Conservation (phyloP, 2,888 invertebrate species). For the Toxonevra muliebris region DNA sequence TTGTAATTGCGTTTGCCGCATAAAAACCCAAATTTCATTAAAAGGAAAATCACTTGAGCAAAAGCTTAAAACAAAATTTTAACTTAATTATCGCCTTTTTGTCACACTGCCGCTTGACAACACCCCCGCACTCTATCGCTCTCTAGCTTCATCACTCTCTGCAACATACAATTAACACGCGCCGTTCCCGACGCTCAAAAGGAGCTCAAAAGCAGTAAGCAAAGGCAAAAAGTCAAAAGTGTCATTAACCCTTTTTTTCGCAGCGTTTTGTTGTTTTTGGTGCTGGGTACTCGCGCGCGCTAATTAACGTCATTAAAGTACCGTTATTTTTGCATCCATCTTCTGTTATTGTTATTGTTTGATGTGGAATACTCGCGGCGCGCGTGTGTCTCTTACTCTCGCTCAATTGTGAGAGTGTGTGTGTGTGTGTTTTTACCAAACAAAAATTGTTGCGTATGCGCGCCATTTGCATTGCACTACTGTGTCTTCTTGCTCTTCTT, state of each 20-base stretch:
- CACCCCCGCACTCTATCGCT: conserved; percentile 24
- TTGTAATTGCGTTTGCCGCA: no score
- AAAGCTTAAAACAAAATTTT: no score
- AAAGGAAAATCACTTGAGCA: no score
- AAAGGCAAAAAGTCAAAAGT: conserved; percentile 15
- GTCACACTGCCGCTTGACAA: conserved; percentile 16
- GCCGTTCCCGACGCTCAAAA: background rate
- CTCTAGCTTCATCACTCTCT: conserved; percentile 16
- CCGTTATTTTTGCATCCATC: conserved; percentile 2
- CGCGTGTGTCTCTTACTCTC: conserved; percentile 18
- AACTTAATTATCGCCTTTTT: no score
- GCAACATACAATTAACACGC: no score
- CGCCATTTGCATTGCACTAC: conserved; percentile 13
- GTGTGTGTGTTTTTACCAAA: conserved; percentile 25
- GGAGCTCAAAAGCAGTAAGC: conserved; percentile 4
- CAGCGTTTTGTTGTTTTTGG: conserved; percentile 2
- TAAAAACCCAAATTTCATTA: no score
- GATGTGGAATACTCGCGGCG: conserved; percentile 19
- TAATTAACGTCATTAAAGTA: conserved; percentile 43
- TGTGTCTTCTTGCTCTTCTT: background rate
- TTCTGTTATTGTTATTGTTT: conserved; percentile 14
- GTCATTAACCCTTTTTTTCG: conserved; percentile 34
- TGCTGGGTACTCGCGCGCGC: conserved; percentile 35
- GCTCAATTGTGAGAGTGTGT: conserved; percentile 18
- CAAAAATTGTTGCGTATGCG: conserved; percentile 37